Evolutionary conservation across 2,113 vertebrate species (phyloP).

Genomic region (Eidolon helvum): DNA sequence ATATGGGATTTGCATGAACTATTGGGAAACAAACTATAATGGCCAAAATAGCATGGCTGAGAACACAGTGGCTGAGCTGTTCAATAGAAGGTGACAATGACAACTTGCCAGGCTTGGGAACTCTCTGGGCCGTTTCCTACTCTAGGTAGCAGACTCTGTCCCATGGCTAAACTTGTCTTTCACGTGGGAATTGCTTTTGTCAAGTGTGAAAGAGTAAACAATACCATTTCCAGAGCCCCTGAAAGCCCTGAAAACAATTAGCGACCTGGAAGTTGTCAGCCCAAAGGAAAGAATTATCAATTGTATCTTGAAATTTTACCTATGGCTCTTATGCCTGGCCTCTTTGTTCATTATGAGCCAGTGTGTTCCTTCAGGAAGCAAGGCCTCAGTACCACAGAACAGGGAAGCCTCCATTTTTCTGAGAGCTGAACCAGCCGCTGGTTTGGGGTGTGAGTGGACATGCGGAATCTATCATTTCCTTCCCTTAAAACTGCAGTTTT

Average conservation of each 20-base stretch:
- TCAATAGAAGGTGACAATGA: constrained; percentile 82
- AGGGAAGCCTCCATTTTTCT: constrained; percentile 26
- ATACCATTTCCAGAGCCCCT: constrained; percentile 95
- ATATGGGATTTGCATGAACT: constrained; percentile 74
- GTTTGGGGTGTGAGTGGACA: not conserved
- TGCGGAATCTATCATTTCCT: not conserved
- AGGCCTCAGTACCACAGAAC: constrained; percentile 61
- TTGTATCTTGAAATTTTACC: constrained; percentile 90
- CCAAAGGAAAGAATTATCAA: constrained; percentile 94
- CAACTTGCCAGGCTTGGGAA: constrained; percentile 90
- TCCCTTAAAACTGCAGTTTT: not conserved
- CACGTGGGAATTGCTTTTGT: constrained; percentile 98
- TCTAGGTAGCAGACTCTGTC: constrained; percentile 83
- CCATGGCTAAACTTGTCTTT: constrained; percentile 92
- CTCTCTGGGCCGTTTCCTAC: constrained; percentile 89
- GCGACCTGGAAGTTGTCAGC: constrained; percentile 97
- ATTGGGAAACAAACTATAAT: constrained; percentile 70
- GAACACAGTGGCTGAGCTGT: constrained; percentile 76
- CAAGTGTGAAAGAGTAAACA: constrained; percentile 96
- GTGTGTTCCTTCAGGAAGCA: constrained; percentile 79
- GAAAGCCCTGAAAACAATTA: constrained; percentile 94
- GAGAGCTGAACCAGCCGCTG: not conserved
- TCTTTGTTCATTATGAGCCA: constrained; percentile 83
- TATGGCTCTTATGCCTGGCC: constrained; percentile 79
- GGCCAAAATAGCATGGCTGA: constrained; percentile 81